Percentiles rank a stretch among this genome's conserved stretches.
Conservation (phyloP, 2,888 invertebrate genomes). For the Pristionchus mayeri region DNA sequence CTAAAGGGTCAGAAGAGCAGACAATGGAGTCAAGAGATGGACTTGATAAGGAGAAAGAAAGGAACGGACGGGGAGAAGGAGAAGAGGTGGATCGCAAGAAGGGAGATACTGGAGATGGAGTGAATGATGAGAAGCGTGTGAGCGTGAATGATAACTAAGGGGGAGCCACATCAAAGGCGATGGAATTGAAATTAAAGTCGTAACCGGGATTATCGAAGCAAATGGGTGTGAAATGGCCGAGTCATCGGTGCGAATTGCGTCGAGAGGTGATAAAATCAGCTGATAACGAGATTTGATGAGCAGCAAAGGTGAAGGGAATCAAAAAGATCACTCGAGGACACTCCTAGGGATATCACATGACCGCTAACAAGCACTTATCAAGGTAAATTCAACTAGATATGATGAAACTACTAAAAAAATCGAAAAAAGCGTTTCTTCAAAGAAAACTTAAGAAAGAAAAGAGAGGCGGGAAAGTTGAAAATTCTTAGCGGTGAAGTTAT, state of each 20-base stretch:
- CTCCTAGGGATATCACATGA: neutral
- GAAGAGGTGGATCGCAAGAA: neutral
- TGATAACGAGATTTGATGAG: constrained; percentile 12
- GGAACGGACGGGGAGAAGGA: neutral
- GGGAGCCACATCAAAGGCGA: constrained; percentile 29
- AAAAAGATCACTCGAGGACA: constrained; percentile 16
- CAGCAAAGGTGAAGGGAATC: neutral
- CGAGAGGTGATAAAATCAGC: constrained; percentile 14
- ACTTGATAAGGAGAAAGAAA: constrained; percentile 37
- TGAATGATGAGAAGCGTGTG: neutral
- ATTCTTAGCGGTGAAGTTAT: neutral
- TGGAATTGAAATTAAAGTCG: constrained; percentile 2
- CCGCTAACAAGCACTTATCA: neutral
- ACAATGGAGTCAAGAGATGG: neutral
- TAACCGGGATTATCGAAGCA: neutral
- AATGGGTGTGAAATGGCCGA: constrained; percentile 10
- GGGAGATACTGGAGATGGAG: constrained; percentile 10
- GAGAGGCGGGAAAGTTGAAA: neutral
- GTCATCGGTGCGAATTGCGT: neutral
- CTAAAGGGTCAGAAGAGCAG: constrained; percentile 4
- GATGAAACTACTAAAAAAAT: neutral
- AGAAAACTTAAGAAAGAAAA: neutral
- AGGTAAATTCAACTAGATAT: neutral
- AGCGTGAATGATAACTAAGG: neutral
- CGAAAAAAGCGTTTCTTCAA: neutral